Conservation (phyloP, 2,888 invertebrate genomes). For the Therioaphis trifolii region DNA sequence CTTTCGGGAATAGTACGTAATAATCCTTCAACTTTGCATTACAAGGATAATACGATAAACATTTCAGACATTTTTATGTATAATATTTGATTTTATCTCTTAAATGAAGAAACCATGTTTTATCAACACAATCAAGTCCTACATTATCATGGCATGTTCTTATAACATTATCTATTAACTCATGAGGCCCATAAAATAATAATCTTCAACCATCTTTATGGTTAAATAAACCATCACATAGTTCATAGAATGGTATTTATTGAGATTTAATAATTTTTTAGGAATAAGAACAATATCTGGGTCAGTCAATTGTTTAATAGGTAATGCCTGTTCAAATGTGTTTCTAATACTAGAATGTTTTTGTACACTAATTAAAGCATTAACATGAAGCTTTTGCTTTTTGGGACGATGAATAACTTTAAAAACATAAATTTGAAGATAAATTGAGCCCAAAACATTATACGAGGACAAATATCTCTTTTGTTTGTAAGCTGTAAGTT, state of each 20-base stretch:
- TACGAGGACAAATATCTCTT: slow-evolving; percentile 67
- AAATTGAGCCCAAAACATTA: slow-evolving; percentile 67
- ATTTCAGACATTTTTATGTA: slow-evolving; percentile 68
- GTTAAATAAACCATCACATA: slow-evolving; percentile 44
- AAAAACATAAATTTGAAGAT: slow-evolving; percentile 66
- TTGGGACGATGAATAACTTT: slow-evolving; percentile 65
- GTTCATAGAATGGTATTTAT: slow-evolving; percentile 27
- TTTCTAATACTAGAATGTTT: slow-evolving; percentile 66
- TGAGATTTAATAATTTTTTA: slow-evolving; percentile 6
- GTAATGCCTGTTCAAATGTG: slow-evolving; percentile 65
- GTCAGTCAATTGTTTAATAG: slow-evolving; percentile 52
- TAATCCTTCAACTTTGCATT: slow-evolving; percentile 67
- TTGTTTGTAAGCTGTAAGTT: too few relatives aligned
- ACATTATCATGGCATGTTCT: slow-evolving; percentile 67
- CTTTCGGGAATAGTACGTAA: slow-evolving; percentile 68
- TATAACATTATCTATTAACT: slow-evolving; percentile 30
- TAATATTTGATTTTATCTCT: slow-evolving; percentile 68
- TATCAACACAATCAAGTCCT: slow-evolving; percentile 68
- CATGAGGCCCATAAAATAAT: slow-evolving; percentile 48
- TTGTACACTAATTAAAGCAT: slow-evolving; percentile 66
- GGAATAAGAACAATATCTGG: slow-evolving; percentile 25
- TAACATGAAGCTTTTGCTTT: slow-evolving; percentile 66
- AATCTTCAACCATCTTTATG: slow-evolving; percentile 12
- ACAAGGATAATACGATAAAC: slow-evolving; percentile 68
- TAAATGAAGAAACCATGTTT: slow-evolving; percentile 69